A percentile compares a stretch with the other conserved stretches of the same genome.
Evolutionary conservation across 2,113 vertebrate genomes (phyloP).

Genomic region (Pseudopodoces humilis): DNA sequence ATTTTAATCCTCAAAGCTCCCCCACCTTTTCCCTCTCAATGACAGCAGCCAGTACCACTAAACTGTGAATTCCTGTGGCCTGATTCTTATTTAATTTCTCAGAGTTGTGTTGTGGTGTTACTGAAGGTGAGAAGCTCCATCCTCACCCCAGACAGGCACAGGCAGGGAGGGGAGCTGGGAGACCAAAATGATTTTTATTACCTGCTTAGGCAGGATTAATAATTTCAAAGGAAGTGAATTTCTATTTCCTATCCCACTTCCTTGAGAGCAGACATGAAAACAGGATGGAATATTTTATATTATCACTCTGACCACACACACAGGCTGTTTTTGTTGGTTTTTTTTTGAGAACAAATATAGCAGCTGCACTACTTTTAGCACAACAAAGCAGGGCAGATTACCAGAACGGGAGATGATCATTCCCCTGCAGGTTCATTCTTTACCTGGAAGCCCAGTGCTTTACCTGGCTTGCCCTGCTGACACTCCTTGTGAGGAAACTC

Average conservation of each 20-base stretch:
- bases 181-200: fast-evolving
- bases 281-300: fast-evolving
- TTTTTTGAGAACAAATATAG: background rate
- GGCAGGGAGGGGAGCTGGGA: fast-evolving
- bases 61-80: background rate
- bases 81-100: background rate
- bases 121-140: background rate
- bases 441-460: background rate
- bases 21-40: background rate
- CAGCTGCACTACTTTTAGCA: background rate
- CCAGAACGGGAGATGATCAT: fast-evolving
- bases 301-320: fast-evolving
- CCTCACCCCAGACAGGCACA: background rate
- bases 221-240: fast-evolving
- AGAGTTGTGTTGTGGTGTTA: fast-evolving
- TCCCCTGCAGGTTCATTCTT: fast-evolving
- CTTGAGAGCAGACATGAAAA: background rate
- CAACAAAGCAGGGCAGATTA: background rate
- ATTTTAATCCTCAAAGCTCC: background rate
- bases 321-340: fast-evolving
- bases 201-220: background rate
- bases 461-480: background rate
- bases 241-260: background rate
- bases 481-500: background rate
- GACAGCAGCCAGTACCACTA: background rate